Evolutionary conservation across 2,797 vertebrate genomes (phyloP).

Genomic region (Artibeus lituratus): DNA sequence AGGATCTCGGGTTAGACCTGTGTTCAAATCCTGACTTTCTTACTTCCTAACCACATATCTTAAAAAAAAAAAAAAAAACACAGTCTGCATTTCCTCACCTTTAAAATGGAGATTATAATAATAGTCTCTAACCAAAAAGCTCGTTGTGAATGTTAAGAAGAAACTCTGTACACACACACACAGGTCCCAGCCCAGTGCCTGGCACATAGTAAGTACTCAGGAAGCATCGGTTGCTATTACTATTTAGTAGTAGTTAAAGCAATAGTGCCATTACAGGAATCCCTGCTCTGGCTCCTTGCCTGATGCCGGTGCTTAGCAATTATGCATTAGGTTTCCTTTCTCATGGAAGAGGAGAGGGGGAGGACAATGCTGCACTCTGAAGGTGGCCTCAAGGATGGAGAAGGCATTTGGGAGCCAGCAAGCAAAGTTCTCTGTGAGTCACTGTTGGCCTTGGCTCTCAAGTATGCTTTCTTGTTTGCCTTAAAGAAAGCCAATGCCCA

Average conservation of each 20-base stretch:
- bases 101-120: background rate
- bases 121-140: background rate
- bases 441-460: background rate
- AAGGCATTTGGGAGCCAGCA: background rate
- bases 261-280: fast-evolving
- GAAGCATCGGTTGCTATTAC: fast-evolving
- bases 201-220: background rate
- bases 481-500: background rate
- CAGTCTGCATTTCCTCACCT: background rate
- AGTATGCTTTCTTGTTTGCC: background rate
- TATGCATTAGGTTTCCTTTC: fast-evolving
- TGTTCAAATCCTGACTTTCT: background rate
- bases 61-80: background rate
- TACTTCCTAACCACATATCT: background rate
- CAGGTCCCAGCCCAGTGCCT: background rate
- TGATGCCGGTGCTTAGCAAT: fast-evolving
- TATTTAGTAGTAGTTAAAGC: fast-evolving
- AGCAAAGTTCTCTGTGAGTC: background rate
- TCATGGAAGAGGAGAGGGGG: fast-evolving
- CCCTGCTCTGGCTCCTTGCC: fast-evolving
- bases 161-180: fast-evolving
- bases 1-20: background rate
- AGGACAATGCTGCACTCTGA: fast-evolving
- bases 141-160: background rate
- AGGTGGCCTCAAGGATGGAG: background rate